Percentiles rank a stretch among this genome's conserved stretches.
phyloP scores from a whole-genome alignment of 1,140 invertebrate species.

The Microplitis mediator region DNA sequence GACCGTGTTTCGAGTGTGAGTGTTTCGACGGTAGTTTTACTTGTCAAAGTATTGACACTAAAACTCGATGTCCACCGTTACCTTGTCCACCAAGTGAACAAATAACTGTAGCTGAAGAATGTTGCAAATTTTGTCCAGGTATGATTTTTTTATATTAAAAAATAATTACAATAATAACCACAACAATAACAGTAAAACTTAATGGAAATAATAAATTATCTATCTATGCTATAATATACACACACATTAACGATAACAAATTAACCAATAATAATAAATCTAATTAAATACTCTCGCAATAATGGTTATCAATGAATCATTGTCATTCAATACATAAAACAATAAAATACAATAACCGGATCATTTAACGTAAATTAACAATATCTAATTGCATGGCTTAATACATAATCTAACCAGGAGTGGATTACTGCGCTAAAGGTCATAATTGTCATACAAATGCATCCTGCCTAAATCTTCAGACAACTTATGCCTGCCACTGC shows the following conservation, averaged over 20 bases:
- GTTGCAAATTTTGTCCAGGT: conserved; percentile 92
- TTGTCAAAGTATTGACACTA: conserved; percentile 75
- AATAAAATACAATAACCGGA: conserved; percentile 5
- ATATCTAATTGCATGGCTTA: conserved; percentile 40
- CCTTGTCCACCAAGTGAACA: conserved; percentile 79
- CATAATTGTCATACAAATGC: conserved; percentile 83
- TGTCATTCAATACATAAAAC: too few species aligned
- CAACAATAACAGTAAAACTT: neutral
- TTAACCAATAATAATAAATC: too few species aligned
- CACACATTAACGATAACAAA: neutral
- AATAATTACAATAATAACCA: neutral
- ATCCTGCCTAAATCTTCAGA: conserved; percentile 83
- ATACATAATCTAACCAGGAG: conserved; percentile 67
- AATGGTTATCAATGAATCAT: neutral
- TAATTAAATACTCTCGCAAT: neutral
- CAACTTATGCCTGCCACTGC: conserved; percentile 84
- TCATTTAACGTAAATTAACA: conserved; percentile 14
- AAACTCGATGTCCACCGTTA: conserved; percentile 77
- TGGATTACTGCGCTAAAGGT: conserved; percentile 87
- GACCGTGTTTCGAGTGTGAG: conserved; percentile 76
- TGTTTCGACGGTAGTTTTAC: conserved; percentile 82
- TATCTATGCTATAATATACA: neutral
- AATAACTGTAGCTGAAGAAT: conserved; percentile 81
- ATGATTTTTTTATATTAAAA: conserved; percentile 33
- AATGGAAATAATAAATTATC: neutral